Percentiles rank a stretch among this genome's conserved stretches.
phyloP scores from a whole-genome alignment of 2,888 invertebrate species.

The Arrhopalites spinosus region DNA sequence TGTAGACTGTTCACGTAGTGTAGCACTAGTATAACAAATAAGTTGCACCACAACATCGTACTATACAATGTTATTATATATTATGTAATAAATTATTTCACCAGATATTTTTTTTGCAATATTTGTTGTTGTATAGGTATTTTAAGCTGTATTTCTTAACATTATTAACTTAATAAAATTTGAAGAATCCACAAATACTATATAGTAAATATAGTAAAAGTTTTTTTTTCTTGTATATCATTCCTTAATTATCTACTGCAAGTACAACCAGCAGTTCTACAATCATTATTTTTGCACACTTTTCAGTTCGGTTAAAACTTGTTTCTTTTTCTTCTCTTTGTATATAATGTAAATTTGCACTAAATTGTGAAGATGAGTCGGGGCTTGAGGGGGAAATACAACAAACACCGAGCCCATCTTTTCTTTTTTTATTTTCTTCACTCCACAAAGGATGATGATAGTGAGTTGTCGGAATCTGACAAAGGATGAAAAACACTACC shows the following conservation, averaged over 20 bases:
- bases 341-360: neutral
- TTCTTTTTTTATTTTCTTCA: neutral
- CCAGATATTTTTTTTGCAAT: neutral
- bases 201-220: neutral
- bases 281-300: too few relatives aligned
- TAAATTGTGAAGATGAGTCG: neutral
- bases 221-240: too few relatives aligned
- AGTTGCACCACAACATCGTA: slow-evolving; percentile 8
- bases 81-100: neutral
- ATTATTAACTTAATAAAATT: neutral
- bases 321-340: too few relatives aligned
- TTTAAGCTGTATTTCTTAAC: neutral
- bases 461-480: neutral
- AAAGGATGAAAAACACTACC: neutral
- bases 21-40: neutral
- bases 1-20: neutral
- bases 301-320: too few relatives aligned
- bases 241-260: neutral
- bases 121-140: neutral
- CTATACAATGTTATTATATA: neutral
- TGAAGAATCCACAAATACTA: neutral
- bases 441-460: neutral
- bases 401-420: neutral
- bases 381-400: neutral
- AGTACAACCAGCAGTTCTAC: neutral